A percentile compares a stretch with the other conserved stretches of the same genome.
phyloP scores from a whole-genome alignment of 1,140 invertebrate genomes.

The Euwallacea fornicatus region DNA sequence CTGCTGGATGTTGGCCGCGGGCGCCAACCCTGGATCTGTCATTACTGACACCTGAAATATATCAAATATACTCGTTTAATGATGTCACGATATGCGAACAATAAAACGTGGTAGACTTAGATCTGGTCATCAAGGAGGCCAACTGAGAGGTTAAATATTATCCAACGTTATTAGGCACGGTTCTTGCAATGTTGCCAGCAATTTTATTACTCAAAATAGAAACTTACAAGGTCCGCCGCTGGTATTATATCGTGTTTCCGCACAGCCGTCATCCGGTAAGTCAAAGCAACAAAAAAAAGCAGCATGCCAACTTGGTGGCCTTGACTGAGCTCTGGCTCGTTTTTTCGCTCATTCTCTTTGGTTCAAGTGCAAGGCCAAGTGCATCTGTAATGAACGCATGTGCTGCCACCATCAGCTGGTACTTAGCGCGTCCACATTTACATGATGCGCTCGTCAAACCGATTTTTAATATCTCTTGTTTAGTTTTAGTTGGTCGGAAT shows the following conservation, averaged over 20 bases:
- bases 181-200: background rate
- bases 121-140: no score
- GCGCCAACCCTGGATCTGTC: slow-evolving; percentile 57
- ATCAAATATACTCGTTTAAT: background rate
- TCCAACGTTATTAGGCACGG: no score
- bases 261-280: slow-evolving; percentile 13
- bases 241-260: slow-evolving; percentile 13
- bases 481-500: background rate
- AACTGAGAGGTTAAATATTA: no score
- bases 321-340: slow-evolving; percentile 28
- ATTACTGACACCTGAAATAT: slow-evolving; percentile 61
- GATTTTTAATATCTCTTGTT: background rate
- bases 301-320: slow-evolving; percentile 27
- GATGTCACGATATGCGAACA: background rate
- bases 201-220: background rate
- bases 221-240: background rate
- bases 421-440: background rate
- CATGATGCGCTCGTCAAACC: background rate
- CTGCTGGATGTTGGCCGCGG: slow-evolving; percentile 52
- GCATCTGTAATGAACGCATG: slow-evolving; percentile 19
- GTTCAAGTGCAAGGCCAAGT: slow-evolving; percentile 43
- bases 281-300: slow-evolving; percentile 16
- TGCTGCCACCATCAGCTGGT: slow-evolving; percentile 28
- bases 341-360: slow-evolving; percentile 25
- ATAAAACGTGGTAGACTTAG: no score